Conservation (phyloP, 2,113 vertebrate species). For the Saimiri boliviensis region DNA sequence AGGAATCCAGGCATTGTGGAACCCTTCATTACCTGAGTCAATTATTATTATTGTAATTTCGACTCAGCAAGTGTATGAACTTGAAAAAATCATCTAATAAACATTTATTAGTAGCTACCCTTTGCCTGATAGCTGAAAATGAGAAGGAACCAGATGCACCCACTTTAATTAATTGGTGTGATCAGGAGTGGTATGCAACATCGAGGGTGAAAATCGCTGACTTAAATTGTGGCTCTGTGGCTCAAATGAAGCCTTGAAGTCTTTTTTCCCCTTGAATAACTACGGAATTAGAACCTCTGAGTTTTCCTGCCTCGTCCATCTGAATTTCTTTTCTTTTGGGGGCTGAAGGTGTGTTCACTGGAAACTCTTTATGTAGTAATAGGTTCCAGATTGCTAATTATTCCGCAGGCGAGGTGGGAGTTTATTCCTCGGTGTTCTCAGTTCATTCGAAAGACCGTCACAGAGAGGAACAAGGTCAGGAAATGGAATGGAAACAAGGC, state of each 20-base stretch:
- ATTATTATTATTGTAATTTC: conserved; percentile 57
- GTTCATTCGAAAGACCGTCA: not conserved
- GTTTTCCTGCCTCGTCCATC: not conserved
- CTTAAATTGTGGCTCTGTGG: conserved; percentile 62
- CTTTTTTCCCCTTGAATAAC: not conserved
- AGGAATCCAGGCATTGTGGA: not conserved
- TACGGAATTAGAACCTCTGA: not conserved
- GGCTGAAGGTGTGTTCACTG: not conserved
- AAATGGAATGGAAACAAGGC: not conserved
- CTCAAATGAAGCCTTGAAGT: conserved; percentile 27
- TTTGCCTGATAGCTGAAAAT: conserved; percentile 67
- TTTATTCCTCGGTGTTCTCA: not conserved
- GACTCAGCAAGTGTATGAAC: conserved; percentile 50
- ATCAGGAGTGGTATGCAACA: conserved; percentile 59
- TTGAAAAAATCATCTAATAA: conserved; percentile 70
- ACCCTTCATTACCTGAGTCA: conserved; percentile 4
- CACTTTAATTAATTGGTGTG: conserved; percentile 73
- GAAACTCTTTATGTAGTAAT: not conserved
- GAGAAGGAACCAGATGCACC: conserved; percentile 72
- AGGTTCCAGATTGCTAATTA: not conserved
- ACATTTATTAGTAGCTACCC: conserved; percentile 65
- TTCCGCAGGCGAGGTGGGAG: not conserved
- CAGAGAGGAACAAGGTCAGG: not conserved
- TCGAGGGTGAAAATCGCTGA: conserved; percentile 61
- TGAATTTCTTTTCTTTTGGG: not conserved